Evolutionary conservation across 2,888 invertebrate species (phyloP), one percentile per base, ranked within the genome.

Genomic region (Bembecia ichneumoniformis): DNA sequence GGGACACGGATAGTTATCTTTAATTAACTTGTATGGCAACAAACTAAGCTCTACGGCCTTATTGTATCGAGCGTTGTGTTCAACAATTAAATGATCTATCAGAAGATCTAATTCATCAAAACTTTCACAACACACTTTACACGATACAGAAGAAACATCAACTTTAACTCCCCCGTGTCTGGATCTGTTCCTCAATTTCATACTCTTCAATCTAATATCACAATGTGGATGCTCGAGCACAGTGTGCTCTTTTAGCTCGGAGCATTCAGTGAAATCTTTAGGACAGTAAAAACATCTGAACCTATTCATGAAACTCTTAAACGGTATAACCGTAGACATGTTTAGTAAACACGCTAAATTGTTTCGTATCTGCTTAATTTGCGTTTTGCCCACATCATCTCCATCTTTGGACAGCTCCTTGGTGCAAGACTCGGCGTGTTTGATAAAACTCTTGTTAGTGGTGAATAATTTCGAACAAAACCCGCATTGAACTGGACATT

Each of bases 201-300:
- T 73, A 3, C 68, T 70, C 53, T 75, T 77, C 7, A 74, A 57
- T 49, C 64, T 68, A 0, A 66, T 69, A 57, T 82, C 77, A 50
- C 82, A 82, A 7, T 69, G 53, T 0, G 82, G 79, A 54, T 86
- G 84, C 20, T 71, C 72, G 0, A 53, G 54, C 1, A 63, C 53
- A 0, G 81, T 77, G 46, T 86, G 86, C 4, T 72, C 61, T 54
- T 69, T 78, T 1, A 86, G 62, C 47, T 70, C 69, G 1, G 74
- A 68, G 48, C 80, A 77, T 11, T 72, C 68, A 0, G 55, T 58
- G 47, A 80, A 86, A 43, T 81, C 76, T 64, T 74, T 71, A 0
- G 80, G 58, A 51, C 86, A 86, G 52, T 81, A 86, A 49, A 83
- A 86, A 54, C 84, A 86, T 20, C 78, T 58, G 47, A 83, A 81